Conservation (phyloP, 2,797 vertebrate genomes). For the Danio tinwini region DNA sequence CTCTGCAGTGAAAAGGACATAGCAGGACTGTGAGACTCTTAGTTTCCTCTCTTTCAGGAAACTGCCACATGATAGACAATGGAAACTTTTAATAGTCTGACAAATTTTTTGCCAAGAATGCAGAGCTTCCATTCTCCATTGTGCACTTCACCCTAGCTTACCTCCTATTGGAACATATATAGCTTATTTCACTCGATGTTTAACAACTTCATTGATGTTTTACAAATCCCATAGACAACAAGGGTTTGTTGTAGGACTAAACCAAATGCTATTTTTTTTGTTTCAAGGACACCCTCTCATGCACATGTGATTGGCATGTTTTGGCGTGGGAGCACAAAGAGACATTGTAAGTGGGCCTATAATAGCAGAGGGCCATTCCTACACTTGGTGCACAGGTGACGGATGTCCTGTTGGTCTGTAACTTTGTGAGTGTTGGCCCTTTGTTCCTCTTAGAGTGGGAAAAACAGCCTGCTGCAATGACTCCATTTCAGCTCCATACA, state of each 20-base stretch:
- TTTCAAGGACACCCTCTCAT: slow-evolving; percentile 27
- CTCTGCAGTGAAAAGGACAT: slow-evolving; percentile 29
- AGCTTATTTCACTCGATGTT: slow-evolving; percentile 20
- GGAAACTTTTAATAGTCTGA: slow-evolving; percentile 55
- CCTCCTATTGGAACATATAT: neutral
- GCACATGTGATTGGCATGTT: slow-evolving; percentile 60
- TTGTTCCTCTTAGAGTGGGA: slow-evolving; percentile 58
- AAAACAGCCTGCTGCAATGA: slow-evolving; percentile 61
- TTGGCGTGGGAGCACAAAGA: slow-evolving; percentile 56
- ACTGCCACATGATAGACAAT: slow-evolving; percentile 59
- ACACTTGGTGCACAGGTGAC: slow-evolving; percentile 64
- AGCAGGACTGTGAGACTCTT: slow-evolving; percentile 28
- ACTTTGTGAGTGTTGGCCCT: slow-evolving; percentile 59
- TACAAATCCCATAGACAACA: slow-evolving; percentile 11
- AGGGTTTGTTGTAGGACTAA: slow-evolving; percentile 21
- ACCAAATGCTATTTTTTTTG: slow-evolving; percentile 45
- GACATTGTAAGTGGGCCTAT: slow-evolving; percentile 59
- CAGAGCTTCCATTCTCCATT: slow-evolving; percentile 51
- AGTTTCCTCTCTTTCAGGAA: slow-evolving; percentile 59
- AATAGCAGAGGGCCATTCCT: slow-evolving; percentile 55
- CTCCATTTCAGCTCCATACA: slow-evolving; percentile 66
- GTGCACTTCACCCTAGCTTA: slow-evolving; percentile 16
- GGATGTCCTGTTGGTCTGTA: slow-evolving; percentile 64
- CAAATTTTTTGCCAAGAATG: slow-evolving; percentile 62
- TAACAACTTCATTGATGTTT: slow-evolving; percentile 3